A percentile compares a stretch with the other conserved stretches of the same genome.
These are phyloP conservation scores for Cinclus mexicanus DNA, from an alignment of 2,113 vertebrate species.

Conservation along the genomic window DNA sequence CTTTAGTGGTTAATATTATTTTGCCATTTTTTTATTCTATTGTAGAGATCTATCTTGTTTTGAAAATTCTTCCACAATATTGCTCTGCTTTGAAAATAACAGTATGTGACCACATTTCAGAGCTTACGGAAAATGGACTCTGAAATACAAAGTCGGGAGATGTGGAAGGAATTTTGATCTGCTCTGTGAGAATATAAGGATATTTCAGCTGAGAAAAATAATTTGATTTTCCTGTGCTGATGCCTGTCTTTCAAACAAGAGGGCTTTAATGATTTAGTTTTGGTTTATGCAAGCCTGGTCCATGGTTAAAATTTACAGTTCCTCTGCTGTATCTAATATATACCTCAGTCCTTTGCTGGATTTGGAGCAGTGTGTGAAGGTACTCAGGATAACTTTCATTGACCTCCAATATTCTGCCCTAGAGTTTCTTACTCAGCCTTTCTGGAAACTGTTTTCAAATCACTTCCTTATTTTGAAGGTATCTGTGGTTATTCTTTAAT, in stretches of 20 bases:
- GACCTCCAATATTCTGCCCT: not conserved
- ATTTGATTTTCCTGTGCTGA: not conserved
- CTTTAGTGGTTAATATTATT: not conserved
- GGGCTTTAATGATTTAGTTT: not conserved
- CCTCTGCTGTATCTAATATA: not conserved
- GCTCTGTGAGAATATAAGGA: not conserved
- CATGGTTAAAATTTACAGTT: not conserved
- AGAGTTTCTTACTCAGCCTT: not conserved
- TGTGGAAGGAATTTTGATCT: not conserved
- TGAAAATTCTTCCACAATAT: not conserved
- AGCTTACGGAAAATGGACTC: not conserved
- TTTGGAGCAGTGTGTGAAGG: not conserved
- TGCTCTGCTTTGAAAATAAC: not conserved
- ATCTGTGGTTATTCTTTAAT: not conserved
- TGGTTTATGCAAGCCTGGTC: not conserved
- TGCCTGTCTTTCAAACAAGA: not conserved
- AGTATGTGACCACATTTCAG: not conserved
- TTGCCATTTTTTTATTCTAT: not conserved
- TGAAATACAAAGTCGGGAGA: not conserved
- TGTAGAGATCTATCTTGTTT: not conserved
- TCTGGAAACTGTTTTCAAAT: not conserved
- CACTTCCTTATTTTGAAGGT: not conserved
- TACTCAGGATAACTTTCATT: not conserved
- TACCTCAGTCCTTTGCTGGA: not conserved
- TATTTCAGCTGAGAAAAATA: not conserved